phyloP scores from a whole-genome alignment of 1,140 invertebrate species.

The Monochamus saltuarius region DNA sequence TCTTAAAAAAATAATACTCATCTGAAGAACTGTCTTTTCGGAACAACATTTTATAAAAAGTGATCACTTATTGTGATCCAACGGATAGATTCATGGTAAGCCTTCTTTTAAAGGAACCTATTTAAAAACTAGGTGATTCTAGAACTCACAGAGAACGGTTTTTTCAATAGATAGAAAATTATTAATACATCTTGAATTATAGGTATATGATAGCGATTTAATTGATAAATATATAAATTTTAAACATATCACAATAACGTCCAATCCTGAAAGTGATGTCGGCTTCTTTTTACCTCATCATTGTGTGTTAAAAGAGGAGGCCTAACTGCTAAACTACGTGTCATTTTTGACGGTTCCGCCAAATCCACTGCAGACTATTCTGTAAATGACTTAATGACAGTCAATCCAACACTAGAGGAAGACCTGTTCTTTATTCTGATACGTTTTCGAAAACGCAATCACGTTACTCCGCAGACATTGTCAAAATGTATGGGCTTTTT shows the following conservation, averaged over 20 bases:
- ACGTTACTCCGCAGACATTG: slow-evolving; percentile 4
- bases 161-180: slow-evolving; percentile 19
- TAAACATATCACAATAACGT: slow-evolving; percentile 17
- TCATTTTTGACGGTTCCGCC: too few species aligned
- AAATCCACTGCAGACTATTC: too few species aligned
- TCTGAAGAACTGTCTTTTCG: slow-evolving; percentile 18
- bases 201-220: slow-evolving; percentile 20
- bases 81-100: slow-evolving; percentile 27
- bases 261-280: not conserved
- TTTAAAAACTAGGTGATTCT: slow-evolving; percentile 23
- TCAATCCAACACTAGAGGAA: too few species aligned
- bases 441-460: not conserved
- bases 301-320: slow-evolving; percentile 13
- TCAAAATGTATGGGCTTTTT: slow-evolving; percentile 1
- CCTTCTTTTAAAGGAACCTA: slow-evolving; percentile 27
- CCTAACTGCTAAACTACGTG: slow-evolving; percentile 13
- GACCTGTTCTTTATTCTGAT: not conserved
- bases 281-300: slow-evolving; percentile 17
- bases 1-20: slow-evolving; percentile 13
- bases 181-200: slow-evolving; percentile 18
- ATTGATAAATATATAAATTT: slow-evolving; percentile 27
- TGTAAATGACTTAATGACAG: too few species aligned
- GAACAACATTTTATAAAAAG: slow-evolving; percentile 30
- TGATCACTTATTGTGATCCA: slow-evolving; percentile 3
- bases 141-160: slow-evolving; percentile 17